Percentiles rank a stretch among this genome's conserved stretches.
Conservation (phyloP, 2,888 invertebrate genomes). For the Ischnura elegans region DNA sequence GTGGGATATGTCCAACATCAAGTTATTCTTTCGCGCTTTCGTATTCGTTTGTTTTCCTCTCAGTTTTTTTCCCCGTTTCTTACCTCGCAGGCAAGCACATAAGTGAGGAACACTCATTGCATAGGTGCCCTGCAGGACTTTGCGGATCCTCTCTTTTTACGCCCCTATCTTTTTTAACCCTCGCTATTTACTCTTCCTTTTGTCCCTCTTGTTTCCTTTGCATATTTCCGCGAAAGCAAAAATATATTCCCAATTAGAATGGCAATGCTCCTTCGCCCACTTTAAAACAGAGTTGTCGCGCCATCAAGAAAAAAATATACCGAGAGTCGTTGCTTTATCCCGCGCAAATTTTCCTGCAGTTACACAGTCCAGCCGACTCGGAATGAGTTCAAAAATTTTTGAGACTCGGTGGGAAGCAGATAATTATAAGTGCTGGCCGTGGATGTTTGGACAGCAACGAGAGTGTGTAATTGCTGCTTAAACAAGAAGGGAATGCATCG, state of each 20-base stretch:
- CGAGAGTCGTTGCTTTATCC: background rate
- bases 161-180: background rate
- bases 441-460: background rate
- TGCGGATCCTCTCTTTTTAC: background rate
- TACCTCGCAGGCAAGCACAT: background rate
- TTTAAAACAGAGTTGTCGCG: background rate
- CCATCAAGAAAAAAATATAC: background rate
- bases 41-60: background rate
- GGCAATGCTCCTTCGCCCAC: background rate
- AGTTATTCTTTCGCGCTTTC: background rate
- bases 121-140: background rate
- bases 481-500: background rate
- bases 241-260: background rate
- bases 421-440: background rate
- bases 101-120: background rate
- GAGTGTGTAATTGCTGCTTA: background rate
- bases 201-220: background rate
- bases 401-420: background rate
- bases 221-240: background rate
- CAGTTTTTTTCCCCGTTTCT: background rate
- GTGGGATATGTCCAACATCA: background rate
- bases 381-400: conserved; percentile 31
- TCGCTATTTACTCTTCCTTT: background rate
- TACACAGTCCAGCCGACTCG: conserved; percentile 23
- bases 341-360: background rate